Conservation (phyloP, 1,140 invertebrate genomes). For the Panagrolaimus sp. region DNA sequence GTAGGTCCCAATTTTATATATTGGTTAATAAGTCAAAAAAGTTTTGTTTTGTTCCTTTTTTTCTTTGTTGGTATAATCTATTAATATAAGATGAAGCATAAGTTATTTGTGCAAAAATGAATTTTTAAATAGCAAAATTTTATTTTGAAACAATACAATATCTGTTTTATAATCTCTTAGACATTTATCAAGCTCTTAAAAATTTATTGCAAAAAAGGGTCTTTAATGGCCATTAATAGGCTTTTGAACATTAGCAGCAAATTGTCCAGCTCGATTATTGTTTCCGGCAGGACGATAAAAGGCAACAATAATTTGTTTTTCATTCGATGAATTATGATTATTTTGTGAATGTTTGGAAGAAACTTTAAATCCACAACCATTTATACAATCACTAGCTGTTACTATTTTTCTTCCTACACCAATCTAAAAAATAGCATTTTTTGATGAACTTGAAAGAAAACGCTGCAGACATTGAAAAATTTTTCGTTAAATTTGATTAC, state of each 20-base stretch:
- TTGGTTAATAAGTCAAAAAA: not conserved
- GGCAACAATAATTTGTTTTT: conserved; percentile 54
- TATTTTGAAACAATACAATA: too few relatives aligned
- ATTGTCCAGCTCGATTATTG: conserved; percentile 54
- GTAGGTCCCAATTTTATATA: too few relatives aligned
- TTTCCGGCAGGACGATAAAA: conserved; percentile 58
- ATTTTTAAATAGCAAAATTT: not conserved
- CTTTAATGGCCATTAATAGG: not conserved
- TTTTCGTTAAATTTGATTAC: conserved; percentile 15
- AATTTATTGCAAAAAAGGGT: not conserved
- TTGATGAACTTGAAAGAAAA: not conserved
- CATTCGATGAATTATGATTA: conserved; percentile 16
- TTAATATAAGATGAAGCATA: conserved; percentile 4
- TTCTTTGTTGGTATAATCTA: not conserved
- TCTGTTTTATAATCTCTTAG: too few relatives aligned
- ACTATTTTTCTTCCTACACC: conserved; percentile 12
- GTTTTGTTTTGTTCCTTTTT: conserved; percentile 3
- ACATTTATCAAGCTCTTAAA: not conserved
- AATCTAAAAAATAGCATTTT: conserved; percentile 9
- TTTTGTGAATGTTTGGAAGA: not conserved
- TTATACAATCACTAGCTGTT: not conserved
- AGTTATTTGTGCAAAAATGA: conserved; percentile 8
- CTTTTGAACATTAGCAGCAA: conserved; percentile 46
- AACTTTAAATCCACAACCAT: not conserved
- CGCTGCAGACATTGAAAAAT: conserved; percentile 2